Percentiles rank a stretch among this genome's conserved stretches.
These are phyloP conservation scores for Agrotis ipsilon DNA, from an alignment of 2,888 invertebrate genomes.

Conservation along the genomic window DNA sequence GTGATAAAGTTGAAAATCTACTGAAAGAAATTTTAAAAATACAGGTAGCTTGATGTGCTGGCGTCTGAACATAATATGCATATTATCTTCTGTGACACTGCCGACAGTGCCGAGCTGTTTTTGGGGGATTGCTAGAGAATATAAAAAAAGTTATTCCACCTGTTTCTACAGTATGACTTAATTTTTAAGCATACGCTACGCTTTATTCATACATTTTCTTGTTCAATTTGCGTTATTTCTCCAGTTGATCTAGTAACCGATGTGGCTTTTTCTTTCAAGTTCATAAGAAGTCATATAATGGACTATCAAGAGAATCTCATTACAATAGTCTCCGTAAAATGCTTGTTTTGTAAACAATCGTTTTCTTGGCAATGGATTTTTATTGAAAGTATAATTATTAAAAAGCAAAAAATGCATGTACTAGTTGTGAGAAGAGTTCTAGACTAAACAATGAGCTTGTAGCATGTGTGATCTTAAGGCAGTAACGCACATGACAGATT, in stretches of 20 bases:
- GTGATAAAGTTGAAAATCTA: no score
- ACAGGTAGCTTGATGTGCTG: no score
- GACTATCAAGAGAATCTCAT: conserved; percentile 35
- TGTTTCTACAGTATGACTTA: no score
- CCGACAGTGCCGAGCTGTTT: no score
- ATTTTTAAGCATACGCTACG: no score
- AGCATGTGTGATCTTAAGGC: conserved; percentile 21
- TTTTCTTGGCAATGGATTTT: conserved; percentile 41
- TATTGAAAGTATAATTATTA: conserved; percentile 46
- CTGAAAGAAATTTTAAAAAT: no score
- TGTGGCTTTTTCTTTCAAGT: conserved; percentile 3
- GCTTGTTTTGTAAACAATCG: conserved; percentile 46
- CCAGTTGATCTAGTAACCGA: conserved; percentile 22
- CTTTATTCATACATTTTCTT: background rate
- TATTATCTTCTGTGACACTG: no score
- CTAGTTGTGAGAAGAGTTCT: conserved; percentile 45
- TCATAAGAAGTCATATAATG: conserved; percentile 34
- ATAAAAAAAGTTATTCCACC: background rate
- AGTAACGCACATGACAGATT: conserved; percentile 2
- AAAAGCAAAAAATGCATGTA: conserved; percentile 30
- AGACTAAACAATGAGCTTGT: conserved; percentile 58
- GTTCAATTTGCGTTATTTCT: background rate
- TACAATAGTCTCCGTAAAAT: conserved; percentile 23
- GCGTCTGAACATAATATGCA: no score
- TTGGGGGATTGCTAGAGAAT: background rate